phyloP scores from a whole-genome alignment of 2,888 invertebrate species.

The Mythimna loreyi region DNA sequence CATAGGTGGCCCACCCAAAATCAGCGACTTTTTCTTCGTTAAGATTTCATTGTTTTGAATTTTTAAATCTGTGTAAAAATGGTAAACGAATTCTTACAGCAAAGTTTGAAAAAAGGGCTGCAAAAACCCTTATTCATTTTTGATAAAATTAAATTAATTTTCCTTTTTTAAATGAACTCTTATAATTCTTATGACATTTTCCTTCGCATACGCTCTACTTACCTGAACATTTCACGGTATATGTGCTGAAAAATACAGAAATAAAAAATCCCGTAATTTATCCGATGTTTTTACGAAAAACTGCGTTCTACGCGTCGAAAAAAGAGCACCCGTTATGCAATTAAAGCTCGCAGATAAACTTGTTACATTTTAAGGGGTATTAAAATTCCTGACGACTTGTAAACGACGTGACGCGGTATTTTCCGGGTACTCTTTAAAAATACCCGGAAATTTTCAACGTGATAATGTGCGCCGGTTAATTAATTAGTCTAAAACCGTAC shows the following conservation, averaged over 20 bases:
- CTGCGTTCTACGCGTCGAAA: constrained; percentile 38
- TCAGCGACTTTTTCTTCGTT: constrained; percentile 17
- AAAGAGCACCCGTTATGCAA: constrained; percentile 71
- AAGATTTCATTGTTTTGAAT: constrained; percentile 24
- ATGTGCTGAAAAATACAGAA: constrained; percentile 29
- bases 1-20: not conserved
- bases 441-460: constrained; percentile 61
- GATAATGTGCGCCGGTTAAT: constrained; percentile 68
- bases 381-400: constrained; percentile 70
- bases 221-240: constrained; percentile 4
- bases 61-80: constrained; percentile 10
- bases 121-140: constrained; percentile 10
- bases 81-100: constrained; percentile 14
- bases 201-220: constrained; percentile 22
- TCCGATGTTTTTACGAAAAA: constrained; percentile 49
- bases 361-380: constrained; percentile 70
- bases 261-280: constrained; percentile 24
- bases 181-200: constrained; percentile 26
- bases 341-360: constrained; percentile 73
- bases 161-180: constrained; percentile 8
- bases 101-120: constrained; percentile 16
- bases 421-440: constrained; percentile 57
- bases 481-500: constrained; percentile 59
- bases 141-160: not conserved
- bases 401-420: constrained; percentile 67